Evolutionary conservation across 2,797 vertebrate genomes (phyloP).

Genomic region (Sebastes flavidus): DNA sequence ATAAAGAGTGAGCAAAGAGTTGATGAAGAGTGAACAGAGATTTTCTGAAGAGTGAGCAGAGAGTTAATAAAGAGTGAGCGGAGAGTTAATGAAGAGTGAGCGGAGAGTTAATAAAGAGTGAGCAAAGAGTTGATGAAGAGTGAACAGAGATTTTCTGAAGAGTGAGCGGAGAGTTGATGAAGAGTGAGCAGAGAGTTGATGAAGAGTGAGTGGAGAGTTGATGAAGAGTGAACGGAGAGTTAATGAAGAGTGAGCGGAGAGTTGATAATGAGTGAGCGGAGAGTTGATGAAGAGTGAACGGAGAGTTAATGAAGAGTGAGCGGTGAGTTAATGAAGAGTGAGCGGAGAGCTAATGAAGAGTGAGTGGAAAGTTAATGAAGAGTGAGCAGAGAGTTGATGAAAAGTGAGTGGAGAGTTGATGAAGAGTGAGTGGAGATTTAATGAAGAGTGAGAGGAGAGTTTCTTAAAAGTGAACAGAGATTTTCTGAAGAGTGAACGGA

Average conservation of each 20-base stretch:
- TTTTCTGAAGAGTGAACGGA: accelerated
- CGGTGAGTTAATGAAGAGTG: too few species aligned
- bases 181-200: too few species aligned
- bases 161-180: accelerated
- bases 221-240: accelerated
- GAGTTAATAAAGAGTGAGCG: too few species aligned
- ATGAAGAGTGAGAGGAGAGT: too few species aligned
- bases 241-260: accelerated
- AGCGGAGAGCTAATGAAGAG: accelerated
- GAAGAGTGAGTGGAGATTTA: accelerated
- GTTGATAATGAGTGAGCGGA: accelerated
- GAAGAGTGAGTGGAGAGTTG: accelerated
- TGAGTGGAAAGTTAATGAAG: too few species aligned
- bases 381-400: too few species aligned
- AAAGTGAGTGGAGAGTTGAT: accelerated
- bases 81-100: too few species aligned
- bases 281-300: accelerated
- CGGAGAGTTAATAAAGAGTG: too few species aligned
- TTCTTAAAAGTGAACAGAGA: accelerated
- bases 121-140: accelerated
- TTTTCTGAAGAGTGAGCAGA: too few species aligned
- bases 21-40: accelerated
- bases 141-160: too few species aligned
- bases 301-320: accelerated
- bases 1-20: too few species aligned